Evolutionary conservation across 2,113 vertebrate species (phyloP).

Genomic region (Apodemus speciosus): DNA sequence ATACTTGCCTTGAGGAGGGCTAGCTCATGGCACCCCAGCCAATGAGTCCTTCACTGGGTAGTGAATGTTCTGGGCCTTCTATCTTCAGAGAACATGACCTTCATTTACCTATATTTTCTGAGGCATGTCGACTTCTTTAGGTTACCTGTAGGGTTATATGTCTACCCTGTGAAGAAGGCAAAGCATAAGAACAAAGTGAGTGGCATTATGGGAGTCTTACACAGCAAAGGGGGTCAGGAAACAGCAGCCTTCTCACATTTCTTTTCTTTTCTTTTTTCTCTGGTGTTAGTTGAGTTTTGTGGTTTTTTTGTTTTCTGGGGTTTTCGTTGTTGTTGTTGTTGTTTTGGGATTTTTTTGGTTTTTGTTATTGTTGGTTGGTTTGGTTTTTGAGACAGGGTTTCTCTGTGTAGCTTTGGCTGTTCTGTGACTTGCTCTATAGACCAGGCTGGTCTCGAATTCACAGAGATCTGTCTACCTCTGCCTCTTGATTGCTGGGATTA

Average conservation of each 20-base stretch:
- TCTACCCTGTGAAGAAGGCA: background rate
- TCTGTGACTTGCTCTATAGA: too few relatives aligned
- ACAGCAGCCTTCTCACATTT: constrained; percentile 59
- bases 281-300: too few relatives aligned
- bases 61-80: background rate
- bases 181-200: constrained; percentile 48
- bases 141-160: background rate
- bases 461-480: too few relatives aligned
- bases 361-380: too few relatives aligned
- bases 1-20: background rate
- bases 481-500: too few relatives aligned
- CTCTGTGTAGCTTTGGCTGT: too few relatives aligned
- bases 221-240: background rate
- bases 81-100: background rate
- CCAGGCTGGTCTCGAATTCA: too few relatives aligned
- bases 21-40: background rate
- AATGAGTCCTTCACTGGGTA: background rate
- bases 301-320: too few relatives aligned
- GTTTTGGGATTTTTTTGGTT: too few relatives aligned
- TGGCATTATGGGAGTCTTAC: constrained; percentile 22
- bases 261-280: background rate
- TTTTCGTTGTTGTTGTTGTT: too few relatives aligned
- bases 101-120: background rate
- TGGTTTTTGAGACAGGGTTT: too few relatives aligned
- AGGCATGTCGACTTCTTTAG: background rate